A percentile compares a stretch with the other conserved stretches of the same genome.
Evolutionary conservation across 64 coral and sea anemone species (phyloP).

Genomic region (Pocillopora verrucosa): DNA sequence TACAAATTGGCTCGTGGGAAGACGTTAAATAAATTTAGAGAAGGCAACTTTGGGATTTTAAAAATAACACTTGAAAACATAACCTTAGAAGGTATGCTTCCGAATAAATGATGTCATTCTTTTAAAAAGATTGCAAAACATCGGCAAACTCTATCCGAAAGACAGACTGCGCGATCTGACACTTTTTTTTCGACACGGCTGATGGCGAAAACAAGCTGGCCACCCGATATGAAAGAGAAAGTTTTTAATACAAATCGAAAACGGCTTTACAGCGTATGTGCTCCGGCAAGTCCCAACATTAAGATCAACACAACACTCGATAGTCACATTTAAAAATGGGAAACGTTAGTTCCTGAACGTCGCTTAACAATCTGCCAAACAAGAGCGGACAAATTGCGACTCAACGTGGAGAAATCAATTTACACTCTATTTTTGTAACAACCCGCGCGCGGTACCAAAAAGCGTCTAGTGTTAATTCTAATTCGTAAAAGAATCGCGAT

Average conservation of each 20-base stretch:
- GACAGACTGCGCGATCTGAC: not conserved
- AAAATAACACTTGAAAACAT: constrained; percentile 2
- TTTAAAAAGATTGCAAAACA: constrained; percentile 27
- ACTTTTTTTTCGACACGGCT: constrained; percentile 43
- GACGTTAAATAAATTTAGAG: constrained; percentile 43
- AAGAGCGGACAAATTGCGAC: constrained; percentile 38
- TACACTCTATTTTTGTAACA: constrained; percentile 80
- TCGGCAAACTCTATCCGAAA: not conserved
- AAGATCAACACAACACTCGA: not conserved
- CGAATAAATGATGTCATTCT: not conserved
- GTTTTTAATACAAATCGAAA: constrained; percentile 23
- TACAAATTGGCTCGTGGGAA: constrained; percentile 24
- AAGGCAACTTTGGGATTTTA: not conserved
- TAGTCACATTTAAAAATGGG: not conserved
- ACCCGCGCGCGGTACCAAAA: constrained; percentile 81
- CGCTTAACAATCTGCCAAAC: not conserved
- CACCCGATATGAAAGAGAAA: constrained; percentile 37
- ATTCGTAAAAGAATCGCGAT: constrained; percentile 46
- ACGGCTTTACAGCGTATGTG: not conserved
- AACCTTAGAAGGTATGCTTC: not conserved
- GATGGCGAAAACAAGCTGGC: constrained; percentile 42
- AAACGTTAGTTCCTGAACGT: not conserved
- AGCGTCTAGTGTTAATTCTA: constrained; percentile 14
- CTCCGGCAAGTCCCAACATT: not conserved
- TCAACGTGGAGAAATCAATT: constrained; percentile 62